Conservation (phyloP, 2,113 vertebrate species). For the Marmota monax region DNA sequence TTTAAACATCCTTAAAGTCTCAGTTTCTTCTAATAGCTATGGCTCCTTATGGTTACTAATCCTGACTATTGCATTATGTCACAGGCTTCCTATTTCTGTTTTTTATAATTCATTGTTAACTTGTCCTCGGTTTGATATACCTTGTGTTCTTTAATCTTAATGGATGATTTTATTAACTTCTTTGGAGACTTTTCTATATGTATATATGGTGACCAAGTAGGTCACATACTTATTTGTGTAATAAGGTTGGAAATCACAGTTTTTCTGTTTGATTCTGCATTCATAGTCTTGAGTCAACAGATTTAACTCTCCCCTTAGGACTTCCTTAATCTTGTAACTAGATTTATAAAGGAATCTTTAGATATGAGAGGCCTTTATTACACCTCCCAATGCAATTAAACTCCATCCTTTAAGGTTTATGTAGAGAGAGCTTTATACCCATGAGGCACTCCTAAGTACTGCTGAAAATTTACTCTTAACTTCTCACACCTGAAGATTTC, state of each 20-base stretch:
- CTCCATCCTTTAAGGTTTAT: background rate
- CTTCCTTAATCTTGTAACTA: background rate
- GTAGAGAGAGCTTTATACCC: background rate
- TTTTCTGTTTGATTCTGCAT: background rate
- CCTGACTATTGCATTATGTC: background rate
- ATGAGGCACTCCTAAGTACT: background rate
- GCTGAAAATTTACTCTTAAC: background rate
- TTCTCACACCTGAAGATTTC: background rate
- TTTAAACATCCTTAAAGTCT: background rate
- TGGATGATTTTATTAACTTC: background rate
- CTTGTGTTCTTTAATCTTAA: background rate
- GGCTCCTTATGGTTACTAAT: background rate
- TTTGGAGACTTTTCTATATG: background rate
- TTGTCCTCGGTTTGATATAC: background rate
- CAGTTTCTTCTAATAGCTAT: background rate
- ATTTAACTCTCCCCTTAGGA: background rate
- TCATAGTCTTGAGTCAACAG: background rate
- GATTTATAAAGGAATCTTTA: background rate
- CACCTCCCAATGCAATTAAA: background rate
- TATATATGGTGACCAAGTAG: background rate
- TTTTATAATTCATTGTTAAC: background rate
- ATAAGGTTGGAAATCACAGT: background rate
- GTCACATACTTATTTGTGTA: background rate
- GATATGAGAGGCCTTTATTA: background rate
- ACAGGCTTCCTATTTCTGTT: background rate